Conservation (phyloP, 1,140 invertebrate genomes). For the Rhopalosiphum padi region DNA sequence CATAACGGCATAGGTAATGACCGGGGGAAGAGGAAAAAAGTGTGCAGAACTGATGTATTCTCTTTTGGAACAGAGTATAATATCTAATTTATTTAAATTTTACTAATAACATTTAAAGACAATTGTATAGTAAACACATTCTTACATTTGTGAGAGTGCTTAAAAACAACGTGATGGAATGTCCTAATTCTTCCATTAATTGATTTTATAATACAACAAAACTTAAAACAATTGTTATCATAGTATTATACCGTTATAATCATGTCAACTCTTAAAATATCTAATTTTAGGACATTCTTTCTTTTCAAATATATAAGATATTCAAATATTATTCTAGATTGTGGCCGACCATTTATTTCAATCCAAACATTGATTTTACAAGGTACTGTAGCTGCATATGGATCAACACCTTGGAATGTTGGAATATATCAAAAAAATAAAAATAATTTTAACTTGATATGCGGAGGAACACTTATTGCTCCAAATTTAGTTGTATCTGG, state of each 20-base stretch:
- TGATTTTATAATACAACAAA: neutral
- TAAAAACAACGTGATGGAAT: neutral
- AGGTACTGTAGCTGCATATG: neutral
- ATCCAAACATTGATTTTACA: neutral
- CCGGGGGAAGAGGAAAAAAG: too few species aligned
- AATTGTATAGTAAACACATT: neutral
- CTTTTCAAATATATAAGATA: too few species aligned
- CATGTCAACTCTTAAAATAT: too few species aligned
- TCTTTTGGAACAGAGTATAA: too few species aligned
- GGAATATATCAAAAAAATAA: neutral
- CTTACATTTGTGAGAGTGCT: neutral
- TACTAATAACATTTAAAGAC: neutral
- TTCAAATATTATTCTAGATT: neutral
- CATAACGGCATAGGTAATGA: too few species aligned
- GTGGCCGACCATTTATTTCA: neutral
- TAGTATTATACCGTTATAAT: neutral
- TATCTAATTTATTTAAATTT: too few species aligned
- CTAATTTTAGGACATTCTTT: neutral
- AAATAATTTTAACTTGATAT: neutral
- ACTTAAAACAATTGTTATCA: neutral
- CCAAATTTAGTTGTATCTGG: constrained; percentile 37
- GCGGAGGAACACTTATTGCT: constrained; percentile 26
- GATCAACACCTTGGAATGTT: constrained; percentile 28
- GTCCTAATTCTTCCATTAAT: neutral
- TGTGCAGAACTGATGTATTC: too few species aligned